These are phyloP conservation scores for Chydorus sphaericus DNA, from an alignment of 2,888 invertebrate species.

Conservation along the genomic window DNA sequence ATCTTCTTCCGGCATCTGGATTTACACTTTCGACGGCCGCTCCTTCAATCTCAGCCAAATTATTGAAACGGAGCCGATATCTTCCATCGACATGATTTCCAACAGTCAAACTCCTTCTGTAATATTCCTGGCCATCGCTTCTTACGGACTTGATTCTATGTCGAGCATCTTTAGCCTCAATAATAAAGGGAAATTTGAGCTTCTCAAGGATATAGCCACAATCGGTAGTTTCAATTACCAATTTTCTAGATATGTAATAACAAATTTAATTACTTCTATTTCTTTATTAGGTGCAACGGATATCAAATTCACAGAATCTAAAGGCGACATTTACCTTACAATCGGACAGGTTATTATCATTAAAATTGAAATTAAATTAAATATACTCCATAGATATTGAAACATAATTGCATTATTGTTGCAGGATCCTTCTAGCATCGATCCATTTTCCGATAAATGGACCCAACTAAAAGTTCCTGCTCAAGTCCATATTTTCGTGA, in stretches of 20 bases:
- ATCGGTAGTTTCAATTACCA: not conserved
- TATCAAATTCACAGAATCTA: not conserved
- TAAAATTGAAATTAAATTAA: not conserved
- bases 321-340: not conserved
- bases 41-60: not conserved
- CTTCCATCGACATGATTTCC: not conserved
- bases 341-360: not conserved
- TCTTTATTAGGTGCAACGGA: not conserved
- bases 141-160: not conserved
- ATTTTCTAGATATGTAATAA: not conserved
- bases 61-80: not conserved
- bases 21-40: not conserved
- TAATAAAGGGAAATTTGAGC: not conserved
- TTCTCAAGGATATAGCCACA: not conserved
- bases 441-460: not conserved
- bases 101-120: not conserved
- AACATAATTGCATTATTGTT: too few relatives aligned
- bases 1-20: not conserved
- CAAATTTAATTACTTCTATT: not conserved
- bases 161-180: not conserved
- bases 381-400: too few relatives aligned
- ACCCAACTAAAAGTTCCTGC: not conserved
- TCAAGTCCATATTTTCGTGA: not conserved
- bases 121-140: not conserved
- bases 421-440: not conserved